phyloP scores from a whole-genome alignment of 2,113 vertebrate species.

The Triplophysa siluroides region DNA sequence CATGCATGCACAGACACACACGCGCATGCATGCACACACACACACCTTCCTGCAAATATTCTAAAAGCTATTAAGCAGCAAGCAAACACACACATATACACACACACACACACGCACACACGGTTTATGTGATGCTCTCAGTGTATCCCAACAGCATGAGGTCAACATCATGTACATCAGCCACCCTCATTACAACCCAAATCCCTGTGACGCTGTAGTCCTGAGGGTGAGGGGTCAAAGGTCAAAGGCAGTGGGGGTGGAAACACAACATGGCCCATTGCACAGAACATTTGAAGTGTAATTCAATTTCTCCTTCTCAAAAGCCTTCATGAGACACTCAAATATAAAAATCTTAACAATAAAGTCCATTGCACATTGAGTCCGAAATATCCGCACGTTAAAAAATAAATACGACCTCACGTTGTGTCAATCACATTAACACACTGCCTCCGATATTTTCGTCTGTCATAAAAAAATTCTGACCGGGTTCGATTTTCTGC shows the following conservation, averaged over 20 bases:
- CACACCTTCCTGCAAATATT: background rate
- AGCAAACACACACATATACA: too few species aligned
- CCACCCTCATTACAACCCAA: conserved; percentile 85
- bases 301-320: background rate
- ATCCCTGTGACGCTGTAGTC: conserved; percentile 75
- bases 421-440: too few species aligned
- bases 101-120: background rate
- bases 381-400: too few species aligned
- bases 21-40: background rate
- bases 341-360: too few species aligned
- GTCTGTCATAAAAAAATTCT: too few species aligned
- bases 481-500: too few species aligned
- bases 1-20: background rate
- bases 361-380: too few species aligned
- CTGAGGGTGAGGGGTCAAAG: conserved; percentile 75
- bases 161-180: conserved; percentile 69
- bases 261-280: conserved; percentile 45
- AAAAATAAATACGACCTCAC: too few species aligned
- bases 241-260: conserved; percentile 60
- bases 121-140: conserved; percentile 69
- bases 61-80: background rate
- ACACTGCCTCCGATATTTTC: too few species aligned
- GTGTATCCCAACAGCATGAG: conserved; percentile 67
- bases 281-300: background rate
- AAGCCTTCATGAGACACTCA: too few species aligned